phyloP scores from a whole-genome alignment of 1,140 invertebrate genomes.

The Aphelenchoides avenae region DNA sequence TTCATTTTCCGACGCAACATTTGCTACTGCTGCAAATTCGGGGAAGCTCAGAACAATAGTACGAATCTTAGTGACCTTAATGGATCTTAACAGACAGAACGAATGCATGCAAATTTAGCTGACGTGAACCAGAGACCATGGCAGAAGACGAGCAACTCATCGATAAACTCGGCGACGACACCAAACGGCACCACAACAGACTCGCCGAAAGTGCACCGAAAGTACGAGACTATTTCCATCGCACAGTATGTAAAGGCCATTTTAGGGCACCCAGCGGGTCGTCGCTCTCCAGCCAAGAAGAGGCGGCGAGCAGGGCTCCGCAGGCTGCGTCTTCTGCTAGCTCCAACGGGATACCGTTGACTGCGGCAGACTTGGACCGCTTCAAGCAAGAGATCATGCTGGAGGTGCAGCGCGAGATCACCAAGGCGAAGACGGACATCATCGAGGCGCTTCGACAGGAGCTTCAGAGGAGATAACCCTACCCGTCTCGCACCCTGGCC shows the following conservation, averaged over 20 bases:
- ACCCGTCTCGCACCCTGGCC: too few species aligned
- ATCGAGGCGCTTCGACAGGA: constrained; percentile 8
- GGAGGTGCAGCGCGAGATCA: too few species aligned
- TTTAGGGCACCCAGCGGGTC: constrained; percentile 30
- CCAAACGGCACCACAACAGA: constrained; percentile 6
- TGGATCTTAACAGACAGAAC: too few species aligned
- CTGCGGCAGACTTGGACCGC: constrained; percentile 19
- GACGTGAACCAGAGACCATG: too few species aligned
- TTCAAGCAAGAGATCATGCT: constrained; percentile 19
- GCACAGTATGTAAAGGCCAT: constrained; percentile 18
- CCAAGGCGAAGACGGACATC: constrained; percentile 15
- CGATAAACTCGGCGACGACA: neutral
- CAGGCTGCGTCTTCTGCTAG: constrained; percentile 1
- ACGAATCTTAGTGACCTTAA: too few species aligned
- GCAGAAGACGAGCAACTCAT: constrained; percentile 11
- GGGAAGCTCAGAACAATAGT: too few species aligned
- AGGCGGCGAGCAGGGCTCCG: constrained; percentile 6
- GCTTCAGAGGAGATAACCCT: too few species aligned
- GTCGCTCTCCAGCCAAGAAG: constrained; percentile 28
- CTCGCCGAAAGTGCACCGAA: constrained; percentile 24
- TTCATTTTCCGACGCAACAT: too few species aligned
- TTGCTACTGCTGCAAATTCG: too few species aligned
- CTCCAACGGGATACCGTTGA: neutral
- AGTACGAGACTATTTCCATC: constrained; percentile 14
- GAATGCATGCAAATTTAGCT: too few species aligned